Conservation (phyloP, 2,888 invertebrate genomes). For the Fragum sueziense region DNA sequence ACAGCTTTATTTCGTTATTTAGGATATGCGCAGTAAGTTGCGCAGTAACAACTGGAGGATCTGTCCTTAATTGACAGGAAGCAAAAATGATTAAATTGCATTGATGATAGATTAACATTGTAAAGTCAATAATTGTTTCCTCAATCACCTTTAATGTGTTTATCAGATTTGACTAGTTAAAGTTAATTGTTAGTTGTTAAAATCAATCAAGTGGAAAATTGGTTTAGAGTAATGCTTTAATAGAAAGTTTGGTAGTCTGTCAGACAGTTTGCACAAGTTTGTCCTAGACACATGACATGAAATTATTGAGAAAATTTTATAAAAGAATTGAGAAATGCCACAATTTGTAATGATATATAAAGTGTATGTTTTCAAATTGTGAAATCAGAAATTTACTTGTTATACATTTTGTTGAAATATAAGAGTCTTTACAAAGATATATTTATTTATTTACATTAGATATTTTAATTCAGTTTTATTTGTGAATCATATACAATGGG, state of each 20-base stretch:
- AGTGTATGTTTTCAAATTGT: neutral
- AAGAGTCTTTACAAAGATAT: too few relatives aligned
- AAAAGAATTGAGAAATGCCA: neutral
- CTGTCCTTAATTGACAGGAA: neutral
- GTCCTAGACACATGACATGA: neutral
- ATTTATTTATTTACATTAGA: too few relatives aligned
- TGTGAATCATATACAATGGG: too few relatives aligned
- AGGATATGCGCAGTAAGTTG: too few relatives aligned
- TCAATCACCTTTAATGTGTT: neutral
- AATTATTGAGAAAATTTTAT: neutral
- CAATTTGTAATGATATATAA: neutral
- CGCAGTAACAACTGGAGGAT: too few relatives aligned
- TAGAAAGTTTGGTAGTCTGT: neutral
- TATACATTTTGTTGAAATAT: too few relatives aligned
- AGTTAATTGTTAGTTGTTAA: neutral
- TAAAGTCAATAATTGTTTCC: neutral
- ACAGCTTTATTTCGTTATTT: too few relatives aligned
- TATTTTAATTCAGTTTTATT: too few relatives aligned
- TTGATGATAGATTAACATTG: neutral
- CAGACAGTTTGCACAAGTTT: neutral
- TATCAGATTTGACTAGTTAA: neutral
- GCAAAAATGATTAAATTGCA: too few relatives aligned
- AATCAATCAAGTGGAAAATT: constrained; percentile 6
- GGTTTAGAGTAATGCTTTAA: neutral
- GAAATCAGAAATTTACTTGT: neutral